A percentile compares a stretch with the other conserved stretches of the same genome.
phyloP scores from a whole-genome alignment of 2,797 vertebrate genomes.

The Phoeniculus purpureus region DNA sequence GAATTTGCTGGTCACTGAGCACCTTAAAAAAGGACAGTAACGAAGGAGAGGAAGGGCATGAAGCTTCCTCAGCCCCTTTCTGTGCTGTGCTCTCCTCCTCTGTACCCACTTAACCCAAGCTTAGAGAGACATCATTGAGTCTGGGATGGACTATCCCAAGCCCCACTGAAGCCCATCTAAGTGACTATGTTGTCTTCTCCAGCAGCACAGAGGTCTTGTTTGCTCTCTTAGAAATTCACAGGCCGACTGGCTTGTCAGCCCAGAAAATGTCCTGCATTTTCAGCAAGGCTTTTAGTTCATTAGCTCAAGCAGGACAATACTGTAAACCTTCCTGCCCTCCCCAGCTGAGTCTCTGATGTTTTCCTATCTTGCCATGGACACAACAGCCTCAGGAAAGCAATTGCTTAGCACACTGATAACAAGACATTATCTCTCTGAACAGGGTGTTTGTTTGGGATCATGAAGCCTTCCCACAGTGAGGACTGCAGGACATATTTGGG shows the following conservation, averaged over 20 bases:
- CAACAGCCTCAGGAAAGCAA: constrained; percentile 31
- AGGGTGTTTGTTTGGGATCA: background rate
- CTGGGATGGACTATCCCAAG: background rate
- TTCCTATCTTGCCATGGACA: background rate
- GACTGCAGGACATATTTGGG: background rate
- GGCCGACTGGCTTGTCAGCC: constrained; percentile 6
- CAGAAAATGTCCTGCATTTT: constrained; percentile 12
- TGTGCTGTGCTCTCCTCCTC: background rate
- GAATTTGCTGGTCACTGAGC: background rate
- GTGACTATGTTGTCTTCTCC: background rate
- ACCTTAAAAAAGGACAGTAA: background rate
- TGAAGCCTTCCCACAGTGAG: background rate
- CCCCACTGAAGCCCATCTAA: background rate
- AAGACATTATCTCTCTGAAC: background rate
- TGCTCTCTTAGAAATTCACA: constrained; percentile 32
- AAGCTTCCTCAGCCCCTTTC: background rate
- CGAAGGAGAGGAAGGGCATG: background rate
- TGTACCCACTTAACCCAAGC: constrained; percentile 5
- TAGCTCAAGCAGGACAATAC: constrained; percentile 19
- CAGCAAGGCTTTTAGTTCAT: constrained; percentile 60
- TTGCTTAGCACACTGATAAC: background rate
- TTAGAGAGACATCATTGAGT: background rate
- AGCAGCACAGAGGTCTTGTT: background rate
- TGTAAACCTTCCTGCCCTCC: constrained; percentile 52
- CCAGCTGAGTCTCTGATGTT: constrained; percentile 35